Percentiles rank a stretch among this genome's conserved stretches.
Conservation (phyloP, 2,113 vertebrate species). For the Callopanchax toddi region DNA sequence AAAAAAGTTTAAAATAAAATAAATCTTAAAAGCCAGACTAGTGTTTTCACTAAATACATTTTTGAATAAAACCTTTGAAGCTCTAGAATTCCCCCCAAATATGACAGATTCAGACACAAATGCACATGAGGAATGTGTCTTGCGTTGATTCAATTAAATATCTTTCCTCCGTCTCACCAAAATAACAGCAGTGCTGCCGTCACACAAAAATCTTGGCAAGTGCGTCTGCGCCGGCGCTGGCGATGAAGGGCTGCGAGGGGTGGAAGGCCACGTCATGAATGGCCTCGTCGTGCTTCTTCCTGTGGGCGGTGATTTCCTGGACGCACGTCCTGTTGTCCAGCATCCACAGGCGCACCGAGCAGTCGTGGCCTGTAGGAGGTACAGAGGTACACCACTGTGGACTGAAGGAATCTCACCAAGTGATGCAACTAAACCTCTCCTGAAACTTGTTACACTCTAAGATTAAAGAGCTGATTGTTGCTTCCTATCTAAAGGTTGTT, state of each 20-base stretch:
- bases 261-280: constrained; percentile 94
- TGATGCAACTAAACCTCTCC: too few species aligned
- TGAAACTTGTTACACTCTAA: too few species aligned
- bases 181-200: constrained; percentile 48
- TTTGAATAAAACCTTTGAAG: too few species aligned
- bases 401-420: too few species aligned
- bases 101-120: too few species aligned
- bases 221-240: constrained; percentile 88
- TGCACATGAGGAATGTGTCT: too few species aligned
- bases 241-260: constrained; percentile 88
- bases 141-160: not conserved
- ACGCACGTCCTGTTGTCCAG: constrained; percentile 90
- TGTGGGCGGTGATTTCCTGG: constrained; percentile 93
- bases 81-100: too few species aligned
- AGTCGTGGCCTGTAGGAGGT: constrained; percentile 86
- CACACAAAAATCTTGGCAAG: constrained; percentile 93
- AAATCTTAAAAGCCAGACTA: too few species aligned
- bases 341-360: constrained; percentile 93
- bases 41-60: too few species aligned
- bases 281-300: constrained; percentile 93
- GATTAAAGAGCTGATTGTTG: not conserved
- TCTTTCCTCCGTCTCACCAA: constrained; percentile 49
- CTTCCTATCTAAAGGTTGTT: too few species aligned
- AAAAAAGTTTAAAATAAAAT: too few species aligned
- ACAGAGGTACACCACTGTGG: not conserved